Conservation (phyloP, 2,797 vertebrate genomes). For the Tragelaphus oryx region DNA sequence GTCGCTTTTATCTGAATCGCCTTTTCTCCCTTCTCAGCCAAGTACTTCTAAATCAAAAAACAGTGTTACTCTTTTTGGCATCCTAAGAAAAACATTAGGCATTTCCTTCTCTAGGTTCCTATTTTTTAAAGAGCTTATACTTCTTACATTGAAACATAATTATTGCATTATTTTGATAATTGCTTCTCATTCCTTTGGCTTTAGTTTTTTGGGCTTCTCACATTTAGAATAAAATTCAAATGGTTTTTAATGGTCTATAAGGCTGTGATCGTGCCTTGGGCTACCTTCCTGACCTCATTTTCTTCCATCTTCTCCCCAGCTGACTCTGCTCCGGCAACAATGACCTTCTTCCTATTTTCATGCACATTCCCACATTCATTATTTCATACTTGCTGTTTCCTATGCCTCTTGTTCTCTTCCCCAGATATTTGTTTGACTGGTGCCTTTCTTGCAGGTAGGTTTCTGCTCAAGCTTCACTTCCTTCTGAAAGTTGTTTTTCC, state of each 20-base stretch:
- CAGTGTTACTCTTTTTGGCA: not conserved
- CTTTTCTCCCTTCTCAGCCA: not conserved
- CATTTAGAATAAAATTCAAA: not conserved
- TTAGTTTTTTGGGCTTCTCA: not conserved
- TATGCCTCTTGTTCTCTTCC: not conserved
- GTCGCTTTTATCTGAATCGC: not conserved
- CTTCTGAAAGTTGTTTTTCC: not conserved
- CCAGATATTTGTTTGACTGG: not conserved
- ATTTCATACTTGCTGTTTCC: not conserved
- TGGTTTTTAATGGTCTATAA: conserved; percentile 8
- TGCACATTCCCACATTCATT: not conserved
- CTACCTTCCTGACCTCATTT: conserved; percentile 42
- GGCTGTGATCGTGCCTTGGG: conserved; percentile 27
- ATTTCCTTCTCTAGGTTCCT: not conserved
- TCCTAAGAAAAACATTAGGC: conserved; percentile 6
- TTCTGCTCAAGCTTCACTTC: not conserved
- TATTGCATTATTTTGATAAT: not conserved
- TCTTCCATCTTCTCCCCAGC: not conserved
- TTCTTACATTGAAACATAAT: not conserved
- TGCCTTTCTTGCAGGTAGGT: not conserved
- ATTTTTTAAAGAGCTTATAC: not conserved
- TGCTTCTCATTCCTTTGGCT: not conserved
- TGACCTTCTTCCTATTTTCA: conserved; percentile 29
- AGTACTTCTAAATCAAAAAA: not conserved
- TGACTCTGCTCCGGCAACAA: not conserved